Percentiles rank a stretch among this genome's conserved stretches.
phyloP scores from a whole-genome alignment of 2,113 vertebrate species.

The Sitta europaea region DNA sequence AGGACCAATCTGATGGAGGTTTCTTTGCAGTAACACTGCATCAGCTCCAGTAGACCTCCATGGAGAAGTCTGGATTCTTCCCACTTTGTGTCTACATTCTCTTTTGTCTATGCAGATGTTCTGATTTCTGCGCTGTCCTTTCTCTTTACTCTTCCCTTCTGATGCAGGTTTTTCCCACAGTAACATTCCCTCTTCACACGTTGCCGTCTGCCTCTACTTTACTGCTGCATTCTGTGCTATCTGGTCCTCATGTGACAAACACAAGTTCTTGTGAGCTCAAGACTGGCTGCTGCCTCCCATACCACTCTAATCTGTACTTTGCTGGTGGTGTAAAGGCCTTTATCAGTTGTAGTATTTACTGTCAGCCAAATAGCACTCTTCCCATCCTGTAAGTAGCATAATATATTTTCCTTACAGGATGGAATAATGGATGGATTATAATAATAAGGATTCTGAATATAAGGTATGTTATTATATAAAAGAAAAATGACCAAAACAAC shows the following conservation, averaged over 20 bases:
- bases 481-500: neutral
- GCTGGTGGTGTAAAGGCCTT: neutral
- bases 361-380: neutral
- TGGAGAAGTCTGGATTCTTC: neutral
- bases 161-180: neutral
- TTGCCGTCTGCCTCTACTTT: neutral
- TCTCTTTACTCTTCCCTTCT: neutral
- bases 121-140: neutral
- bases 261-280: neutral
- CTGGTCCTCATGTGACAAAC: neutral
- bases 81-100: neutral
- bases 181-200: neutral
- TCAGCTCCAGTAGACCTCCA: neutral
- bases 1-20: neutral
- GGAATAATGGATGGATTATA: neutral
- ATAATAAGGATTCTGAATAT: neutral
- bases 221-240: neutral
- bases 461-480: neutral
- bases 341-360: neutral
- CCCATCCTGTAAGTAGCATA: neutral
- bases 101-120: neutral
- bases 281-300: neutral
- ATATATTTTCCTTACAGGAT: neutral
- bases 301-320: neutral
- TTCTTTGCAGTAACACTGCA: neutral